Base-by-base conservation (phyloP, 2,888 invertebrate genomes). In the Galeopsomyia nigrocyanea region DNA sequence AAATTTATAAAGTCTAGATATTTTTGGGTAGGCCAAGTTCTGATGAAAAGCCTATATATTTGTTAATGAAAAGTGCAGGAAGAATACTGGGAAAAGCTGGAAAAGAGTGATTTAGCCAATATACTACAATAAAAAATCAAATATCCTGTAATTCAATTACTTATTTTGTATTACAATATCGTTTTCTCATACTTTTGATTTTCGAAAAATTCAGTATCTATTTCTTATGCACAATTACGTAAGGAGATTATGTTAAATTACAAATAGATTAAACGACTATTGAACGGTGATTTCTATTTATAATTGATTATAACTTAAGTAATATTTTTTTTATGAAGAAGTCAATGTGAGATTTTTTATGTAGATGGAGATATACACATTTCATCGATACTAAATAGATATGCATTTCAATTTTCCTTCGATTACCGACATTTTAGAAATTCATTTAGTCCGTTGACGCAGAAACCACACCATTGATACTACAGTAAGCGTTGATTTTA, bases 31-130 rank as follows among this genome's bases (percentile, higher is more conserved):
- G 50, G 65, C 49, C 56, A 67, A 60, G 58, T 26, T 26, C 55
- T 50, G 66, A 65, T 47, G 17, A 53, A 46, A 66, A 74, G 51
- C 66, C 65, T 73, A 74, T 74, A 74, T 74, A 74, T 74, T 74
- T 74, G 63, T 67, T 67, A 67, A 74, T n/a, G 50, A 58, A 63
- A 47, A 14, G 50, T 55, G 16, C 61, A 65, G 31, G 14, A 50
- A 67, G 3, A 68, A 61, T 22, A 60, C 16, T 39, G 21, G 39
- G 13, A 56, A 61, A 31, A 64, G 13, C 16, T 60, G 19, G 3
- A 26, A 46, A 22, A 26, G 47, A 53, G 22, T 51, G 26, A 49
- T 39, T 22, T 58, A 64, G 16, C 31, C 46, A 14, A 57, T 60
- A 57, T 60, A 9, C 10, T 22, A 46, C 39, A 13, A 39, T 39